Base-by-base conservation (phyloP, 2,888 invertebrate species). In the Pachliopta kotzebuea region DNA sequence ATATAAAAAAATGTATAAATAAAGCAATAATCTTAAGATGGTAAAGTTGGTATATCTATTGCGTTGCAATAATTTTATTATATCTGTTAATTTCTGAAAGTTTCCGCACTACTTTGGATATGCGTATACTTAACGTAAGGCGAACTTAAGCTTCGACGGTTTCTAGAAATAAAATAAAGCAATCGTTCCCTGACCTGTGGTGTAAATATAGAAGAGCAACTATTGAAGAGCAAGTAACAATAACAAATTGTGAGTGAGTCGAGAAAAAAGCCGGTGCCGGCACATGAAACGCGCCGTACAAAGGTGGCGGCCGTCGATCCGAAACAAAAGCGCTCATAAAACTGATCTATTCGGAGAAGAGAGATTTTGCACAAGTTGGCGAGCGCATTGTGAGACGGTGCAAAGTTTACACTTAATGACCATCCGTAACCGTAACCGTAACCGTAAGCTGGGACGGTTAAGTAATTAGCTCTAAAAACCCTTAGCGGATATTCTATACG, bases 301-400 rank as follows among this genome's bases (percentile, higher is more conserved):
- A 69, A 74, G 68, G 69, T 63, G 74, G 73, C 73, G 74, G 74
- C 67, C 67, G 63, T 31, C 73, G 68, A 69, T 68, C 71, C 79
- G 74, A 76, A 80, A 87, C 85, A 87, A 87, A 86, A 80, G 77
- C 70, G 61, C 68, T 81, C 83, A 75, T 89, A 88, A 89, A 87
- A 74, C 72, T 71, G 77, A 76, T 80, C 83, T 81, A 78, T 86
- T 86, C 86, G 76, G 69, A 76, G 88, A 89, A 88, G 86, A 86
- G 85, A 89, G 85, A 86, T 90, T 87, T 89, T 87, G 88, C 88
- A 81, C 87, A 83, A 74, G 61, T 69, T 59, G 37, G 68, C 62
- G 57, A 63, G 59, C 49, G 60, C 53, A 31, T 60, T 59, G 63
- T 59, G 49, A 29, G 57, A 17, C 49, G 56, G 65, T 57, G 65